Conservation (phyloP, 2,797 vertebrate genomes). For the Rhinoraja longicauda region DNA sequence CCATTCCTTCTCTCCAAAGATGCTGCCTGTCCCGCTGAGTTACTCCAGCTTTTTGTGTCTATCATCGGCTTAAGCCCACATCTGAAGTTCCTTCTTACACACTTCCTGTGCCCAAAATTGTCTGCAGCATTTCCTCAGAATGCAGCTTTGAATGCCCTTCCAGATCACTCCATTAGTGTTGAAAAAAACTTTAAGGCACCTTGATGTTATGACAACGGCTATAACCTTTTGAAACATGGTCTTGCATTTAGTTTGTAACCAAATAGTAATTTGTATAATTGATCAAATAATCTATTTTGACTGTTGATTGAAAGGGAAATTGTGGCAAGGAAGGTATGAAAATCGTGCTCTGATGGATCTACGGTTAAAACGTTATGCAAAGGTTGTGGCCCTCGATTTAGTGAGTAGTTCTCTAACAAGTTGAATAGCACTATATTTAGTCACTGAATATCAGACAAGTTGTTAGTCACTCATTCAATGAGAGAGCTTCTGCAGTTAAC, state of each 20-base stretch:
- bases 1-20: too few species aligned
- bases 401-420: not conserved
- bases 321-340: not conserved
- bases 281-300: not conserved
- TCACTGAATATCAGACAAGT: not conserved
- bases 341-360: not conserved
- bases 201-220: not conserved
- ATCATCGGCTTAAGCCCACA: too few species aligned
- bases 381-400: not conserved
- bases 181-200: not conserved
- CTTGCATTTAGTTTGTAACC: not conserved
- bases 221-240: not conserved
- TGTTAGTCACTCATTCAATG: not conserved
- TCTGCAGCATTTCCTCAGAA: not conserved
- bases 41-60: too few species aligned
- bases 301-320: not conserved
- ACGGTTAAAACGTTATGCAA: not conserved
- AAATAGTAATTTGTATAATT: not conserved
- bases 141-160: not conserved
- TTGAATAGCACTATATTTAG: not conserved
- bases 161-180: not conserved
- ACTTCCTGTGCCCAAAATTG: not conserved
- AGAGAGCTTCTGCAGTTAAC: not conserved
- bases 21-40: too few species aligned
- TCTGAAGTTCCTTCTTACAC: not conserved